These are phyloP conservation scores for Calephelis perditalis DNA, from an alignment of 2,888 invertebrate species.

Conservation along the genomic window DNA sequence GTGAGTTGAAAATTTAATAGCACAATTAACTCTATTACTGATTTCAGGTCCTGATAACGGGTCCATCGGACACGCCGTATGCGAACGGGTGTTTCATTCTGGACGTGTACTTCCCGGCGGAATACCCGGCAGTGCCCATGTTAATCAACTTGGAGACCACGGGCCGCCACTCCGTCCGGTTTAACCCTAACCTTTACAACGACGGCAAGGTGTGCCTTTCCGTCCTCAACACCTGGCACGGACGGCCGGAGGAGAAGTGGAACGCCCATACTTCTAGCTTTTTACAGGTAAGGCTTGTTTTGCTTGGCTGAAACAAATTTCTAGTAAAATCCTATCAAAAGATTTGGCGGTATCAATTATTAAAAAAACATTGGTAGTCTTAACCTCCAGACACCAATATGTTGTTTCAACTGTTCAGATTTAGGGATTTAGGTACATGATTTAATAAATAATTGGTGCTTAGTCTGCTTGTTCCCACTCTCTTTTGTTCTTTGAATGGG, in stretches of 20 bases:
- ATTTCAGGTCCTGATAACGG: constrained; percentile 89
- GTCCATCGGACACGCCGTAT: constrained; percentile 94
- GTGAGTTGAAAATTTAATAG: too few relatives aligned
- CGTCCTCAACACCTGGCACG: constrained; percentile 97
- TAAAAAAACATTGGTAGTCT: too few relatives aligned
- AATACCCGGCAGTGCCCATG: constrained; percentile 91
- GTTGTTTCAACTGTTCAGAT: too few relatives aligned
- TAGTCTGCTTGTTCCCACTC: too few relatives aligned
- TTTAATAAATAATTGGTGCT: too few relatives aligned
- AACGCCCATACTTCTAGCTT: constrained; percentile 97
- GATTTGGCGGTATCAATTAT: too few relatives aligned
- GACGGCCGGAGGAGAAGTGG: constrained; percentile 97
- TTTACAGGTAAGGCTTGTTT: constrained; percentile 77
- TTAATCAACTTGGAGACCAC: constrained; percentile 94
- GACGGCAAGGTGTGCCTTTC: constrained; percentile 96
- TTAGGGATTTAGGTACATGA: too few relatives aligned
- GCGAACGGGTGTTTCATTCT: constrained; percentile 95
- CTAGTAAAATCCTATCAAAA: too few relatives aligned
- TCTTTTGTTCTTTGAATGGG: too few relatives aligned
- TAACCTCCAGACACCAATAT: too few relatives aligned
- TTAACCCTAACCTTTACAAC: constrained; percentile 96
- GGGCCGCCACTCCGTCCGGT: constrained; percentile 91
- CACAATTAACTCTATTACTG: too few relatives aligned
- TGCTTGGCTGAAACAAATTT: too few relatives aligned
- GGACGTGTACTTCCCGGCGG: constrained; percentile 93